Base-by-base conservation (phyloP, 30 jellyfish, hydroid and myxozoan species). In the Cassiopea xamachana region DNA sequence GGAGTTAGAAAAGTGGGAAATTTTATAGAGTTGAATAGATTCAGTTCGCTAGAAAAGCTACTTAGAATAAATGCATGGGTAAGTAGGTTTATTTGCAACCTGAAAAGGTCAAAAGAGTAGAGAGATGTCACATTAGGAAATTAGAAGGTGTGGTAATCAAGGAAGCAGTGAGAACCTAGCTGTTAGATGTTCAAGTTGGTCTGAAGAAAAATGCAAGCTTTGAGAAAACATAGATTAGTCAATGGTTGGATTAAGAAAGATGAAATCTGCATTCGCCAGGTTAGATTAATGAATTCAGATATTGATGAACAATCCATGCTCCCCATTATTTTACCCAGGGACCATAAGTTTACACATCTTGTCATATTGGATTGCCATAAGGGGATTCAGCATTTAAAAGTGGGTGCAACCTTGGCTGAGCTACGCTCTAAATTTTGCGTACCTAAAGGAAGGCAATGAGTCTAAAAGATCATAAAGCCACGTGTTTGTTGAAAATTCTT, bases 351-450 rank as follows among this genome's bases (percentile, higher is more conserved):
- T 6, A 87, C 94, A n/a, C 68, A 71, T 45, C 59, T 79, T 39
- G 50, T 80, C 2, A 50, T 88, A 2, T 75, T 50, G 69, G 90
- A 79, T 46, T 88, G 95, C 60, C 95, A 88, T 59, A 48, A 78
- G n/a, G 68, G 87, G 79, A 91, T 88, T 1, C 73, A 59, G 4
- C 95, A 88, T 55, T 46, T 70, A 5, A 79, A 79, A 9, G 86
- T 79, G 69, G 71, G 81, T 50, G 87, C 72, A 12, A 88, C 91
- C 18, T 77, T 88, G 19, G 90, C 95, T 1, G 95, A 88, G 51
- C 55, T 67, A 1, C 69, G 95, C 15, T 69, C 80, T 4, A 47
- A 80, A 69, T 88, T 58, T 68, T 88, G 90, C 87, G 77, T 64
- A 7, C 55, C 90, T 3, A 73, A 72, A 67, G 95, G 95, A 2